Evolutionary conservation across 1,140 invertebrate genomes (phyloP), one percentile per base, ranked within the genome.

Genomic region (Sinonovacula constricta): DNA sequence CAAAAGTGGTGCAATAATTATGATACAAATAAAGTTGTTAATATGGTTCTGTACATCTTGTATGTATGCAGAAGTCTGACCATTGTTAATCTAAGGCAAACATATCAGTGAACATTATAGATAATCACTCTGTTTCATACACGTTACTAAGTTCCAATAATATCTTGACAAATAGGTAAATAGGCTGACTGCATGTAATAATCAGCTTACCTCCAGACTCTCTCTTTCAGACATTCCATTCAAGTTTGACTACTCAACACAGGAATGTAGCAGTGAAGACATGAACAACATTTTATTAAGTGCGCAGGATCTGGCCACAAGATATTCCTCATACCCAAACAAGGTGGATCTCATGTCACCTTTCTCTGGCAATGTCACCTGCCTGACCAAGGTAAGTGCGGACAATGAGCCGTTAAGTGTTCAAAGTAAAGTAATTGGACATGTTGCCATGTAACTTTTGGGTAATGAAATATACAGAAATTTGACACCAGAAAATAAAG

Each of bases 191-290:
- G 10, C 15, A 31, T 15, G 24, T 18, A 28, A 62, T 24, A 28
- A 12, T 62, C 4, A 30, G 28, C 26, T 12, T 5, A 62, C 4
- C 10, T 30, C 7, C 10, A 39, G 30, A 28, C n/a, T 60, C 60
- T 0, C 53, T 30, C 60, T 70, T 83, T 15, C 80, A 88, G 87
- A 88, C 78, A 81, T 83, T 10, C 87, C 87, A 0, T 86, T 79
- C 79, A 79, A 82, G 57, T 88, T 88, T 83, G 81, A 83, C 45
- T 86, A 85, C 56, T 67, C 49, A 1, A 82, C 14, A 67, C 86
- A 45, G 54, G 77, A 1, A 81, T 85, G 60, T 62, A 76, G 33
- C 60, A 68, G 18, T 60, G 75, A n/a, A 24, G 79, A 62, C 15
- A 63, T 45, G 30, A 81, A 28, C 77, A 83, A 54, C 28, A 65